Evolutionary conservation across 2,797 vertebrate genomes (phyloP), one percentile per base, ranked within the genome.

Genomic region (Melanotaenia maccullochi): DNA sequence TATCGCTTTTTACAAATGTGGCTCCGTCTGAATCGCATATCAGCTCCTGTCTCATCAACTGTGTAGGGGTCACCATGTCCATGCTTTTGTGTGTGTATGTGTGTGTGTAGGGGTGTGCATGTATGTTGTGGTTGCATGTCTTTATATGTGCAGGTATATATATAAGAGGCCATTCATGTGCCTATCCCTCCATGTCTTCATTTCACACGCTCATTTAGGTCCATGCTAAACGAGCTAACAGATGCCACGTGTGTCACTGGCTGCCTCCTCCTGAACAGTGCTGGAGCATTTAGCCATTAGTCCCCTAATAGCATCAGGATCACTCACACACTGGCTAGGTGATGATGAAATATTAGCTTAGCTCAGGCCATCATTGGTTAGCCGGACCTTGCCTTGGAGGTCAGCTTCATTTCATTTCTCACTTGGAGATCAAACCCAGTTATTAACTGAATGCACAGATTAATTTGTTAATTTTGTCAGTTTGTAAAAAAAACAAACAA

Each of bases 1-100:
- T 94, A 91, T 91, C 92, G 87, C 90, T 95, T 96, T 93, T 96
- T 94, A 92, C 94, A 96, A 95, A 93, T 92, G 91, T 92, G 91
- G 90, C 90, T 91, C 87, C 59, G 85, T 92, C 93, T 92, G 91
- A 93, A 90, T 92, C 89, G 83, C 90, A 93, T 92, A 91, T 93
- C 89, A 91, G 93, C 93, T 86, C 85, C 88, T 63, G 79, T 92
- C 90, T 93, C 87, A 93, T 94, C 92, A 93, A 84, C 75, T 88
- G 75, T 91, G 91, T 83, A 93, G 89, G 91, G 90, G 92, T 93
- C 91, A 90, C 88, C 42, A 47, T 24, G 42, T 20, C 42, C 42
- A 47, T 47, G 42, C 6, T 20, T n/a, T 9, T 51, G 49, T 51
- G 49, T 51, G 9, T 49, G 47, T 49, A 9, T 49, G 4, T 60